phyloP scores from a whole-genome alignment of 2,797 vertebrate species.

The Ficedula albicollis region DNA sequence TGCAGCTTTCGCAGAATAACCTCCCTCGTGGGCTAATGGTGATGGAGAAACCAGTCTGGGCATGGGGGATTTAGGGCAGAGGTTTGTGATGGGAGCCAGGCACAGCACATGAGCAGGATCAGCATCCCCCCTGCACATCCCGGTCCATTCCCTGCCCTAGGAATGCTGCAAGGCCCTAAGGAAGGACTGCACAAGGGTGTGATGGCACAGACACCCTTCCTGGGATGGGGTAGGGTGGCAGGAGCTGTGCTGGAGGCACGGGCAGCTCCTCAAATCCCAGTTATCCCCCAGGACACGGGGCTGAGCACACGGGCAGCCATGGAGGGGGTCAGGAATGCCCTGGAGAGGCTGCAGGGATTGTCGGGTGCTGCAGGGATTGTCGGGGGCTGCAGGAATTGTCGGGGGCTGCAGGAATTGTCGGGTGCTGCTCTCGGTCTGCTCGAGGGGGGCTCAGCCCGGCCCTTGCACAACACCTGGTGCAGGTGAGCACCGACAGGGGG shows the following conservation, averaged over 20 bases:
- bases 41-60: not conserved
- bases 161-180: not conserved
- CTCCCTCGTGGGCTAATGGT: fast-evolving
- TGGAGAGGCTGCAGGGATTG: fast-evolving
- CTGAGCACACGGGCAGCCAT: fast-evolving
- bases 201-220: not conserved
- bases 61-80: not conserved
- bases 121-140: not conserved
- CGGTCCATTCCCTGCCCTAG: fast-evolving
- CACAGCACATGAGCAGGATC: fast-evolving
- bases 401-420: fast-evolving
- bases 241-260: fast-evolving
- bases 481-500: not conserved
- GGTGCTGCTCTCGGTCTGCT: not conserved
- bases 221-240: not conserved
- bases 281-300: fast-evolving
- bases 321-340: not conserved
- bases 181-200: not conserved
- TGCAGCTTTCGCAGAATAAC: fast-evolving
- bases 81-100: not conserved
- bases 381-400: not conserved
- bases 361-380: not conserved
- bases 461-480: not conserved
- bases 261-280: not conserved
- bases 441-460: not conserved